Percentiles rank a stretch among this genome's conserved stretches.
Evolutionary conservation across 2,113 vertebrate species (phyloP).

Genomic region (Tetrax tetrax): DNA sequence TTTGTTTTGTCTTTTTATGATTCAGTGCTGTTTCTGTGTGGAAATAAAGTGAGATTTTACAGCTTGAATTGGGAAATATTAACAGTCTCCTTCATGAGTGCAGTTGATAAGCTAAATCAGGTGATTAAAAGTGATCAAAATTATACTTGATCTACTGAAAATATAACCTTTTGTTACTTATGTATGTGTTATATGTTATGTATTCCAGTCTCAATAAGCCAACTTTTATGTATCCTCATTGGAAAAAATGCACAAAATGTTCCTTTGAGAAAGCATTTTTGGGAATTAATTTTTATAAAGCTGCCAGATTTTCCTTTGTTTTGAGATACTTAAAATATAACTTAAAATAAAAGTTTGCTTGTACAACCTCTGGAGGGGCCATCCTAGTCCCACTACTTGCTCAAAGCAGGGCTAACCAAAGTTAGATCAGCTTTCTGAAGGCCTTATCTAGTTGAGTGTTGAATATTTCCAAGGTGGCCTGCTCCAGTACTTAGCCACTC

Average conservation of each 20-base stretch:
- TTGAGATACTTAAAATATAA: not conserved
- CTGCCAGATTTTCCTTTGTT: not conserved
- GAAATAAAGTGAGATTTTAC: conserved; percentile 30
- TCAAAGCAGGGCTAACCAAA: not conserved
- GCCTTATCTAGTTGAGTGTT: not conserved
- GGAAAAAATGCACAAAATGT: not conserved
- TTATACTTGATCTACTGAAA: not conserved
- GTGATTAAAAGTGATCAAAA: conserved; percentile 12
- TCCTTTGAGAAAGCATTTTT: not conserved
- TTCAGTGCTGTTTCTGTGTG: conserved; percentile 28
- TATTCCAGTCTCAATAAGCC: not conserved
- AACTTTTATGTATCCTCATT: not conserved
- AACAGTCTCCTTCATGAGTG: not conserved
- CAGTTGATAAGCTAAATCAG: conserved; percentile 1
- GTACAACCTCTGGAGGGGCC: not conserved
- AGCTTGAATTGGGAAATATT: not conserved
- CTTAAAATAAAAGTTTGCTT: not conserved
- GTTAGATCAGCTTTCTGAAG: not conserved
- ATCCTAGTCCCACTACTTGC: not conserved
- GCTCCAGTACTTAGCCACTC: not conserved
- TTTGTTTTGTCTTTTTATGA: conserved; percentile 27
- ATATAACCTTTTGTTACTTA: not conserved
- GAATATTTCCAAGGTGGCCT: not conserved
- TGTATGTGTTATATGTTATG: not conserved
- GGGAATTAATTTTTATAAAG: not conserved